Base-by-base conservation (phyloP, 2,888 invertebrate genomes). In the Erebia ligea region DNA sequence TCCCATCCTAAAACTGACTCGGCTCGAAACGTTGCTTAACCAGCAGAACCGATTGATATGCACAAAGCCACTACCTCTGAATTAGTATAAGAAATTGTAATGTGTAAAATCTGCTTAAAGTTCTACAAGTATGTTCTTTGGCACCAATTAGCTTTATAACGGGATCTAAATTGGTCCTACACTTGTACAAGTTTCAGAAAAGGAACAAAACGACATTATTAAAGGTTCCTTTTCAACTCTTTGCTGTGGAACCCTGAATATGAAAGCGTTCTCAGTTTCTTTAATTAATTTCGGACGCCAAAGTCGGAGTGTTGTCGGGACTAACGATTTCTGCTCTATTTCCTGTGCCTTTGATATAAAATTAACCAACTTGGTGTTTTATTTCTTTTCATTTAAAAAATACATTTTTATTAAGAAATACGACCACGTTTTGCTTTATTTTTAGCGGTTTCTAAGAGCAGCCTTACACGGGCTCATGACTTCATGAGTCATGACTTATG, bases 211-310 rank as follows among this genome's bases (percentile, higher is more conserved):
- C 45, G 61, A 19, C 45, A 62, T 48, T 21, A 62, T 62, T 25
- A 21, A 21, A 45, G 62, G 62, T 48, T 62, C 62, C 48, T 21
- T 62, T 62, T 48, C 45, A 45, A 62, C 45, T 48, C 15, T 21
- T 62, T 45, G 62, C 13, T 21, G 21, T 8, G 48, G 45, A 62
- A 15, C 48, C 62, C 62, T 62, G 48, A 62, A 62, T 48, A 62
- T 48, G 45, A 62, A 17, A 62, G 62, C 42, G 61, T 45, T 45
- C 62, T 62, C 62, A 21, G 62, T 62, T 62, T 48, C 62, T 62
- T 62, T 62, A 62, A 62, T 62, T 62, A 62, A 62, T 62, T 62
- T 62, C 62, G 62, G 62, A 5, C 62, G 62, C 62, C 62, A 48
- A 59, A 62, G 62, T 62, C 48, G 48, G 48, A 19, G 62, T 48